Evolutionary conservation across 2,113 vertebrate species (phyloP).

Genomic region (Daphoenositta chrysoptera): DNA sequence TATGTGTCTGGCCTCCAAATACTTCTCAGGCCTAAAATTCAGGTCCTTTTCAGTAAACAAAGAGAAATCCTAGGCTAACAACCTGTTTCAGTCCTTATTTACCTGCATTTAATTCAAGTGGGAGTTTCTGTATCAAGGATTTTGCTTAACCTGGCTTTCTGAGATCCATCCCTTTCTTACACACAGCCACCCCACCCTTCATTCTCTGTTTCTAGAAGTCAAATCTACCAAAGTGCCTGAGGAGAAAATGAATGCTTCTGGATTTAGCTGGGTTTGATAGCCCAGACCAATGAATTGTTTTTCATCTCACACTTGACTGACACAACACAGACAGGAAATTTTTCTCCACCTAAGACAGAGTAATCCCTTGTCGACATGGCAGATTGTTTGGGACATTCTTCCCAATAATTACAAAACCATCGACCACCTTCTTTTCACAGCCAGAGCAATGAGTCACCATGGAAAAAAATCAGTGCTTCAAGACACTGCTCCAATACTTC

Average conservation of each 20-base stretch:
- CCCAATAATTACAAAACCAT: neutral
- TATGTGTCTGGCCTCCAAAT: neutral
- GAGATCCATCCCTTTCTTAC: neutral
- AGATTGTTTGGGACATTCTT: neutral
- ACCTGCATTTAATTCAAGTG: neutral
- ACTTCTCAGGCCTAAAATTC: neutral
- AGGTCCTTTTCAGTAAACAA: neutral
- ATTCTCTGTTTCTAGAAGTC: neutral
- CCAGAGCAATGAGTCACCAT: neutral
- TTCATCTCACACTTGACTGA: neutral
- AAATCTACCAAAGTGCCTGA: neutral
- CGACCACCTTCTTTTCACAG: neutral
- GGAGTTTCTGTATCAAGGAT: neutral
- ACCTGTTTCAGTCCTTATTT: neutral
- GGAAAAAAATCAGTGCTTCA: neutral
- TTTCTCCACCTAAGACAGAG: neutral
- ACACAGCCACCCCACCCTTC: neutral
- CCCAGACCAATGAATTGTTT: neutral
- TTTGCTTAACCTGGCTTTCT: neutral
- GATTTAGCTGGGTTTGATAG: neutral
- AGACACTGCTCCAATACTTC: neutral
- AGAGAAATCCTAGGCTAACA: neutral
- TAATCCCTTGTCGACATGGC: neutral
- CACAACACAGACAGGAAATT: neutral
- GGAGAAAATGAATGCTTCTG: neutral